Evolutionary conservation across 2,888 invertebrate species (phyloP), one percentile per base, ranked within the genome.

Genomic region (Scaptomyza cyrtandrae): DNA sequence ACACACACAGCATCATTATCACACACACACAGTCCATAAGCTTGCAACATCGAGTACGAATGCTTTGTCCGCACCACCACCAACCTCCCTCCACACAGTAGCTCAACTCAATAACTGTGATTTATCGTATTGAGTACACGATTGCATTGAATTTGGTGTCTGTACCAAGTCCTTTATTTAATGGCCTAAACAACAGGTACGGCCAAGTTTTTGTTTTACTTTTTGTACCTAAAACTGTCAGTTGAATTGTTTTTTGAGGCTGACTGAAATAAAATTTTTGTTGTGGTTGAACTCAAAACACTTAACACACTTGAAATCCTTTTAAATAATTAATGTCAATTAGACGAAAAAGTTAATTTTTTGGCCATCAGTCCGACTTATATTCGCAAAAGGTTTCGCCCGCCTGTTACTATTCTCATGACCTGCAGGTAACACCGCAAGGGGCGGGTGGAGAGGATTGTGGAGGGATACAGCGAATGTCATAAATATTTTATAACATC

Each of bases 401-500:
- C 39, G 46, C 16, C 56, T 46, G 41, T 1, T 14, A 16, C 55
- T 41, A 31, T 55, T 70, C 48, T 24, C 64, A 64, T 46, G 50
- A 41, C 49, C 19, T 24, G 45, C 77, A 77, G 77, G 73, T 62
- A 58, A 29, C 4, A 16, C 3, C n/a, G 31, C 19, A 44, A 14
- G 33, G 24, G 43, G 24, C 11, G 13, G 27, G n/a, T 1, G 2
- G 13, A 1, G 9, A 6, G 7, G 14, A 6, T 0, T 2, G 44
- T 14, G 14, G 56, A 4, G 24, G 24, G 1, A 24, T 29, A 37
- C 62, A 61, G 64, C 68, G 85, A 78, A 84, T 90, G 90, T 91
- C 91, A 91, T 91, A 91, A 91, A 91, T 91, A 91, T 91, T 91
- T 91, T 91, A 91, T 91, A 90, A 91, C 91, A 91, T 90, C 91